These are phyloP conservation scores for Colletes collaris DNA, from an alignment of 2,888 invertebrate genomes.

Conservation along the genomic window DNA sequence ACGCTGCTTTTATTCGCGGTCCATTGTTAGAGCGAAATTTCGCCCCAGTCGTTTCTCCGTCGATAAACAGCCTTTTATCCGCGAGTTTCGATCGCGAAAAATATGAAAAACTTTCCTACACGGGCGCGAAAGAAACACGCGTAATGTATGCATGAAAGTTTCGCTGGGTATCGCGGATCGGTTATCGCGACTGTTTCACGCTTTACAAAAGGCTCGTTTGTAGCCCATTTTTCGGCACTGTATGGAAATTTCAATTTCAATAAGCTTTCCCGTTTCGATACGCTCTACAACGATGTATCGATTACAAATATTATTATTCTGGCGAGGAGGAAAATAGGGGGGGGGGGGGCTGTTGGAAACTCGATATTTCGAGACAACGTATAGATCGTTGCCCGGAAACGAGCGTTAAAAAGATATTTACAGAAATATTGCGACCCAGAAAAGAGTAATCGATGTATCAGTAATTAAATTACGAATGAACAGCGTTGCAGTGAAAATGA, in stretches of 20 bases:
- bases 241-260: slow-evolving; percentile 41
- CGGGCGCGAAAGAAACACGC: slow-evolving; percentile 19
- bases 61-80: not conserved
- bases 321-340: not conserved
- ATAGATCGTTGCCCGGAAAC: not conserved
- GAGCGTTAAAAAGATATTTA: slow-evolving; percentile 14
- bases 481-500: not conserved
- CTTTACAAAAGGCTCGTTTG: slow-evolving; percentile 32
- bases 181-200: slow-evolving; percentile 37
- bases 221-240: not conserved
- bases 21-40: not conserved
- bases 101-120: not conserved
- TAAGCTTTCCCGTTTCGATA: not conserved
- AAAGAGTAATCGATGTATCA: slow-evolving; percentile 8
- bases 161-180: slow-evolving; percentile 11
- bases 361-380: slow-evolving; percentile 9
- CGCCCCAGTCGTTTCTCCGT: not conserved
- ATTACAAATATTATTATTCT: slow-evolving; percentile 13
- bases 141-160: slow-evolving; percentile 45
- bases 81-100: not conserved
- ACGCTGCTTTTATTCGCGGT: no score
- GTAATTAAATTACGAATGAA: slow-evolving; percentile 3
- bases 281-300: not conserved
- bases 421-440: not conserved
- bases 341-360: not conserved